Percentiles rank a stretch among this genome's conserved stretches.
phyloP scores from a whole-genome alignment of 1,140 invertebrate species.

The Brachionus rubens region DNA sequence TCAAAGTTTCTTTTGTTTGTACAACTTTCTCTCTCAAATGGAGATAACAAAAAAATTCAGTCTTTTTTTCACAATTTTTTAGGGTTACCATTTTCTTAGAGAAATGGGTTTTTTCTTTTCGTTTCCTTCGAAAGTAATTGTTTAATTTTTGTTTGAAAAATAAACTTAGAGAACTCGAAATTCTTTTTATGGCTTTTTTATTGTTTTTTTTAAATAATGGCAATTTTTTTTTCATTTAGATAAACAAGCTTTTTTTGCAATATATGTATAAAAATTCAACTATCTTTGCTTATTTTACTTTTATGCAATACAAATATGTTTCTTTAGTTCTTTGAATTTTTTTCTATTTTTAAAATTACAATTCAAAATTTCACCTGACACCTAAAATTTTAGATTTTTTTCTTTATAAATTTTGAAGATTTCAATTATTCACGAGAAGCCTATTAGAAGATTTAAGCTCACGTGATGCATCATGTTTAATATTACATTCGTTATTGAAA shows the following conservation, averaged over 20 bases:
- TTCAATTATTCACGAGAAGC: too few relatives aligned
- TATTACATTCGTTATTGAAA: too few relatives aligned
- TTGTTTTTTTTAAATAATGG: constrained; percentile 9
- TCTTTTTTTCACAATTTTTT: background rate
- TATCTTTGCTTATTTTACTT: constrained; percentile 11
- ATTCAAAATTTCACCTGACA: too few relatives aligned
- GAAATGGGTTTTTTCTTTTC: background rate
- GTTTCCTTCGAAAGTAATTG: too few relatives aligned
- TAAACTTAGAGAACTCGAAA: constrained; percentile 27
- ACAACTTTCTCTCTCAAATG: too few relatives aligned
- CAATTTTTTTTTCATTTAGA: background rate
- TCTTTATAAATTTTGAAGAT: too few relatives aligned
- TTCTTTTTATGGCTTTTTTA: constrained; percentile 19
- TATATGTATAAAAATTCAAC: constrained; percentile 23
- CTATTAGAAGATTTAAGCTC: too few relatives aligned
- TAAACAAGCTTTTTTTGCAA: constrained; percentile 23
- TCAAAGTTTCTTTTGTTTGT: too few relatives aligned
- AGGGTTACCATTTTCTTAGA: background rate
- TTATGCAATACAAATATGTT: background rate
- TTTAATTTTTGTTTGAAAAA: background rate
- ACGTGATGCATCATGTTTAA: too few relatives aligned
- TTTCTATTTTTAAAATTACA: too few relatives aligned
- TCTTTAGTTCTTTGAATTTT: too few relatives aligned
- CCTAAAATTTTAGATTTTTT: too few relatives aligned
- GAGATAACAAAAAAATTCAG: background rate